Evolutionary conservation across 2,888 invertebrate species (phyloP).

Genomic region (Anoplius nigerrimus): DNA sequence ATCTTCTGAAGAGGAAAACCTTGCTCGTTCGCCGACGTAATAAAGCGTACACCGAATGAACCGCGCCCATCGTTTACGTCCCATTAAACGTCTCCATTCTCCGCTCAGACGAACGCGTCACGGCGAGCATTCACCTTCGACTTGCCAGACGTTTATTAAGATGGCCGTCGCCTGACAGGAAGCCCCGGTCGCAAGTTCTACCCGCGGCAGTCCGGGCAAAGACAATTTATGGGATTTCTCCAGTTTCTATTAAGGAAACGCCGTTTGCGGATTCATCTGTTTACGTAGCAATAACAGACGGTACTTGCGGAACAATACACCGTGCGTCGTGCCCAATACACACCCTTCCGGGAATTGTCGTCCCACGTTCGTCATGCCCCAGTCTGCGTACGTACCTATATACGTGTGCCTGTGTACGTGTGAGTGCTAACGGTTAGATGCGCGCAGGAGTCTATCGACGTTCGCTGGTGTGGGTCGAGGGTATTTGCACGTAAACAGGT

Average conservation of each 20-base stretch:
- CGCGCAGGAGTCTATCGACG: constrained; percentile 7
- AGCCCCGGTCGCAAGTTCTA: no score
- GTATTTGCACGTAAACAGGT: constrained; percentile 10
- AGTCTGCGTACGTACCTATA: neutral
- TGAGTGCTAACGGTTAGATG: neutral
- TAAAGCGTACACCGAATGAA: no score
- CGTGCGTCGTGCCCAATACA: constrained; percentile 5
- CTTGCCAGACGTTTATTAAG: no score
- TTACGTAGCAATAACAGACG: constrained; percentile 29
- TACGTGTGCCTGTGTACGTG: neutral
- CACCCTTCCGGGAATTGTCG: constrained; percentile 33
- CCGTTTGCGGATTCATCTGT: constrained; percentile 26
- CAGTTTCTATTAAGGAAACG: constrained; percentile 6
- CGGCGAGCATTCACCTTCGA: no score
- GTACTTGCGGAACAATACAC: constrained; percentile 33
- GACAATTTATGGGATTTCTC: no score
- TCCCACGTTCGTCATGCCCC: constrained; percentile 3
- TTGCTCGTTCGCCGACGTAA: no score
- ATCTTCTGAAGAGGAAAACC: no score
- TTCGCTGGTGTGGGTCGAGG: neutral
- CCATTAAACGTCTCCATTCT: no score
- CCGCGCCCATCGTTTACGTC: no score
- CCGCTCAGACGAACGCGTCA: no score
- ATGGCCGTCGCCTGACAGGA: no score
- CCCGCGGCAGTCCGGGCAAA: no score